These are phyloP conservation scores for Buathra laborator DNA, from an alignment of 2,888 invertebrate genomes.

Conservation along the genomic window DNA sequence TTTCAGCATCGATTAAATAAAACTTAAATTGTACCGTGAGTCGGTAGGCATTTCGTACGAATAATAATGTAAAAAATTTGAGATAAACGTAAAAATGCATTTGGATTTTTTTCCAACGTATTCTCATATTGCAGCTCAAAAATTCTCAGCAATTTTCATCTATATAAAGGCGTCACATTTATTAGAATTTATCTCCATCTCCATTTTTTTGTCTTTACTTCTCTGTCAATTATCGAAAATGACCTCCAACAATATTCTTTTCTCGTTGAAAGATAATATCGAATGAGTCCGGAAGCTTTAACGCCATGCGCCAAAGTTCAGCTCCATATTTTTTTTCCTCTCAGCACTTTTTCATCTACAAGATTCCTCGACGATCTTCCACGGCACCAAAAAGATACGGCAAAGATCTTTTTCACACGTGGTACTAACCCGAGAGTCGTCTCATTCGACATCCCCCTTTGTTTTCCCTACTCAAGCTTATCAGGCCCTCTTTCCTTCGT, in stretches of 20 bases:
- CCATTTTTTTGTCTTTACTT: not conserved
- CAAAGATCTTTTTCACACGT: constrained; percentile 29
- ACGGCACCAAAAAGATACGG: constrained; percentile 15
- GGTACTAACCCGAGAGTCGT: constrained; percentile 15
- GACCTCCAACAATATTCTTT: not conserved
- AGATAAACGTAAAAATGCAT: no score
- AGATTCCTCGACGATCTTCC: constrained; percentile 13
- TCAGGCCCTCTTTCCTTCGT: constrained; percentile 43
- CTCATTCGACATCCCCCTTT: constrained; percentile 7
- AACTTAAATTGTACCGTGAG: no score
- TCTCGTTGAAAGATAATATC: not conserved
- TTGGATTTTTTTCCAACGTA: no score
- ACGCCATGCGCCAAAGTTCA: not conserved
- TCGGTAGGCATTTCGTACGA: no score
- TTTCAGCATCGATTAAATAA: no score
- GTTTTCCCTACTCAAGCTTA: constrained; percentile 34
- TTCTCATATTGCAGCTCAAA: not conserved
- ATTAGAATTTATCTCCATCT: not conserved
- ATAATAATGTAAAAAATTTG: no score
- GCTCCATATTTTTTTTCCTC: not conserved
- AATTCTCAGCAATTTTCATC: no score
- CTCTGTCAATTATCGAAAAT: not conserved
- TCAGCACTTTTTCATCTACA: not conserved
- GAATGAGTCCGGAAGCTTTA: constrained; percentile 27
- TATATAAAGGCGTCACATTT: no score